These are phyloP conservation scores for Polyergus mexicanus DNA, from an alignment of 1,140 invertebrate species.

Conservation along the genomic window DNA sequence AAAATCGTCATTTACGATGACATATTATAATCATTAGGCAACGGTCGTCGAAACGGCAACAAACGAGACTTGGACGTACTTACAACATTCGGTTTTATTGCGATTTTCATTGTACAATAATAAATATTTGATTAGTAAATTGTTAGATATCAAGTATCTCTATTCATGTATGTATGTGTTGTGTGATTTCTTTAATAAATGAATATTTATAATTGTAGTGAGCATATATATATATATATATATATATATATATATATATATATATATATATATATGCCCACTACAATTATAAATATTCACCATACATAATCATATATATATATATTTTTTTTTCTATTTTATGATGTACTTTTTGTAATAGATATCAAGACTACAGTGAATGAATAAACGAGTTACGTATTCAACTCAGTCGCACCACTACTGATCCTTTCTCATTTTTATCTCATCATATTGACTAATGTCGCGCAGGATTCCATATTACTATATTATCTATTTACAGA, in stretches of 20 bases:
- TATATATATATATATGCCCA: constrained; percentile 3
- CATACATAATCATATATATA: constrained; percentile 63
- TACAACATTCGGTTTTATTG: constrained; percentile 84
- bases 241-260: constrained; percentile 11
- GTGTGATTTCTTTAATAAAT: constrained; percentile 33
- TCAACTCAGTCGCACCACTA: constrained; percentile 6
- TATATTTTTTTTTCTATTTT: constrained; percentile 32
- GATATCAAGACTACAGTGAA: constrained; percentile 72
- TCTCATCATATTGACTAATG: constrained; percentile 15
- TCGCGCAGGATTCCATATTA: background rate
- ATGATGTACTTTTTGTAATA: constrained; percentile 52
- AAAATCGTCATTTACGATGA: constrained; percentile 20
- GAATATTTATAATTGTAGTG: constrained; percentile 31
- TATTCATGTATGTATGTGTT: constrained; percentile 20
- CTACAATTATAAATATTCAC: too few relatives aligned
- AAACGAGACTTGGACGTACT: constrained; percentile 81
- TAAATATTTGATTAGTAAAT: constrained; percentile 84
- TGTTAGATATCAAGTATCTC: constrained; percentile 70
- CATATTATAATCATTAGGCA: constrained; percentile 29
- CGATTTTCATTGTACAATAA: constrained; percentile 85
- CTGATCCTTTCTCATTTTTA: constrained; percentile 1
- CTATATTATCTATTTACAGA: constrained; percentile 25
- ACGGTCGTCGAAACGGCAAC: constrained; percentile 70
- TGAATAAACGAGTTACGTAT: constrained; percentile 73
- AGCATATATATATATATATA: constrained; percentile 19